Evolutionary conservation across 1,140 invertebrate genomes (phyloP), one percentile per base, ranked within the genome.

Genomic region (Platorchestia sp.): DNA sequence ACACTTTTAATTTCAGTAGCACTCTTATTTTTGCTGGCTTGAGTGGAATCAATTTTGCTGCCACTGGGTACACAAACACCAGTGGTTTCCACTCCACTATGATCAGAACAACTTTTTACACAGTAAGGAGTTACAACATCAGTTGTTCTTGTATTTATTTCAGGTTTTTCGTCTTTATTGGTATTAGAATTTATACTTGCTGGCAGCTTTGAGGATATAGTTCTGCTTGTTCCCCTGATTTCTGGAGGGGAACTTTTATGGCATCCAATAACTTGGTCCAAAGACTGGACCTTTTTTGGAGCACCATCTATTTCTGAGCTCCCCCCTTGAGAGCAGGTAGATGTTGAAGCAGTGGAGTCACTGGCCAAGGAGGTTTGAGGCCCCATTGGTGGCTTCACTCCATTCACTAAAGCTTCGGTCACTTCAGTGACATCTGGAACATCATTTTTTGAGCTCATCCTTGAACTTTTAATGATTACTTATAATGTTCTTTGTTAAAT

Each of bases 271-370:
- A n/a, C 43, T 45, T 93, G 43, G 19, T 93, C 43, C 10, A 93
- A 16, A 45, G 43, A 47, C 43, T 45, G 43, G 40, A 5, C 0
- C 22, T 45, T 47, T 47, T 47, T 93, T 40, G 44, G 43, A 45
- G 91, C 45, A 45, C 91, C 91, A 93, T 93, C 91, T 19, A 93
- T 44, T 93, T 93, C 91, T 47, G 91, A 93, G 87, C 87, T 89
- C 87, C 87, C 87, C 5, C 41, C 10, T 36, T 89, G 87, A 42
- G 87, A 42, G 87, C 41, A 89, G 16, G 87, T 27, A 42, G 87
- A 44, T 10, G 87, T 89, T 89, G 87, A 89, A 89, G 43, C 87
- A 42, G 87, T 42, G 1, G 59, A 75, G 10, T 75, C 59, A 89
- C 42, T 89, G 27, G 87, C 87, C 10, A 89, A 27, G 16, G 87